Conservation (phyloP, 2,888 invertebrate species). For the Aleiodes testaceus region DNA sequence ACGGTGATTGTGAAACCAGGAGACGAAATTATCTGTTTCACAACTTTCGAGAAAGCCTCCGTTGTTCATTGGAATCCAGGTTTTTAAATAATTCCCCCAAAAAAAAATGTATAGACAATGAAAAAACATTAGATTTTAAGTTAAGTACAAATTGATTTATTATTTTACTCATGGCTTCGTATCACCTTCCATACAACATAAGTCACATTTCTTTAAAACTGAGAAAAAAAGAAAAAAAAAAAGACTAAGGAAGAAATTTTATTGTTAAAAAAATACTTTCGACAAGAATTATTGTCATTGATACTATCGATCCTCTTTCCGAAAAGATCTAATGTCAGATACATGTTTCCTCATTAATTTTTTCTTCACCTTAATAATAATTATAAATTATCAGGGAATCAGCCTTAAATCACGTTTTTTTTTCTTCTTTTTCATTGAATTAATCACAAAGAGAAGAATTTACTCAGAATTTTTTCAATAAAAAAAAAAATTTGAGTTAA, state of each 20-base stretch:
- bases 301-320: not conserved
- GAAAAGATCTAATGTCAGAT: slow-evolving; percentile 18
- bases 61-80: slow-evolving; percentile 90
- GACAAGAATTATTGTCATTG: no score
- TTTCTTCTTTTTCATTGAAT: not conserved
- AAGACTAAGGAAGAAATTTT: not conserved
- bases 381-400: not conserved
- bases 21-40: slow-evolving; percentile 87
- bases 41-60: slow-evolving; percentile 78
- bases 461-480: not conserved
- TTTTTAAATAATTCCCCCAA: slow-evolving; percentile 75
- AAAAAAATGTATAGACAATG: not conserved
- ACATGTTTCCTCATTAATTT: not conserved
- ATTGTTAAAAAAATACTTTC: no score
- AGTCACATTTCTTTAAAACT: slow-evolving; percentile 1
- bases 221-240: slow-evolving; percentile 4
- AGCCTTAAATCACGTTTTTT: slow-evolving; percentile 3
- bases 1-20: slow-evolving; percentile 80
- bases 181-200: not conserved
- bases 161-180: slow-evolving; percentile 47
- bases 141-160: slow-evolving; percentile 69
- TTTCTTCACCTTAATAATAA: not conserved
- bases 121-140: slow-evolving; percentile 34
- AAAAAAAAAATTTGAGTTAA: not conserved
- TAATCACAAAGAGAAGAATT: slow-evolving; percentile 17